Percentiles rank a stretch among this genome's conserved stretches.
Evolutionary conservation across 2,888 invertebrate species (phyloP).

Genomic region (Galerucella calmariensis): DNA sequence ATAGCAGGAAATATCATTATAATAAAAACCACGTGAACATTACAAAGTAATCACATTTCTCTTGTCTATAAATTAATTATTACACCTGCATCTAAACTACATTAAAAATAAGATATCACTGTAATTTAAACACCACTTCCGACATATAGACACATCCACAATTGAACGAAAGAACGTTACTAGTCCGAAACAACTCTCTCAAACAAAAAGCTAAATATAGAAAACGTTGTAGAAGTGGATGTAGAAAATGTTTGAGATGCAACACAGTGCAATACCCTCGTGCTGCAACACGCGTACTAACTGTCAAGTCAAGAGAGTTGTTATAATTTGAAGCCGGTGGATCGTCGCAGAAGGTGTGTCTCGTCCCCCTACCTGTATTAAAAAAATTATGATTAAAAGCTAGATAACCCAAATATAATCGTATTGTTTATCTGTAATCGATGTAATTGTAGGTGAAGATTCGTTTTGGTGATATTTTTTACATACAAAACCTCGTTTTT

Average conservation of each 20-base stretch:
- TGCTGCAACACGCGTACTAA: constrained; percentile 6
- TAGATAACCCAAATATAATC: constrained; percentile 7
- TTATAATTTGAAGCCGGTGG: constrained; percentile 4
- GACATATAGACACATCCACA: neutral
- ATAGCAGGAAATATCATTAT: neutral
- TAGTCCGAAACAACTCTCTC: constrained; percentile 9
- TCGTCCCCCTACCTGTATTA: constrained; percentile 3
- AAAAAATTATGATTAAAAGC: neutral
- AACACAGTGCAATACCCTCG: constrained; percentile 14
- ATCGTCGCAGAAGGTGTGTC: constrained; percentile 12
- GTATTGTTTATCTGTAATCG: constrained; percentile 24
- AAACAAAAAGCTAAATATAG: constrained; percentile 17
- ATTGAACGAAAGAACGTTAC: constrained; percentile 2
- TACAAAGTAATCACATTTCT: neutral
- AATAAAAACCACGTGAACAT: neutral
- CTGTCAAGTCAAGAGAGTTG: constrained; percentile 3
- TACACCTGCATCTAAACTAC: neutral
- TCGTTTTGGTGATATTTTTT: constrained; percentile 16
- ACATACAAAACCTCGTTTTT: neutral
- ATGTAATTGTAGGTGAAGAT: constrained; percentile 19
- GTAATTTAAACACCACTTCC: neutral
- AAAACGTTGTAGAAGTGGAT: constrained; percentile 9
- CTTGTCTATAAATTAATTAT: neutral
- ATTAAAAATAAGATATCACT: neutral
- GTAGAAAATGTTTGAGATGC: constrained; percentile 9